phyloP scores from a whole-genome alignment of 2,797 vertebrate species.

The Catamblyrhynchus diadema region DNA sequence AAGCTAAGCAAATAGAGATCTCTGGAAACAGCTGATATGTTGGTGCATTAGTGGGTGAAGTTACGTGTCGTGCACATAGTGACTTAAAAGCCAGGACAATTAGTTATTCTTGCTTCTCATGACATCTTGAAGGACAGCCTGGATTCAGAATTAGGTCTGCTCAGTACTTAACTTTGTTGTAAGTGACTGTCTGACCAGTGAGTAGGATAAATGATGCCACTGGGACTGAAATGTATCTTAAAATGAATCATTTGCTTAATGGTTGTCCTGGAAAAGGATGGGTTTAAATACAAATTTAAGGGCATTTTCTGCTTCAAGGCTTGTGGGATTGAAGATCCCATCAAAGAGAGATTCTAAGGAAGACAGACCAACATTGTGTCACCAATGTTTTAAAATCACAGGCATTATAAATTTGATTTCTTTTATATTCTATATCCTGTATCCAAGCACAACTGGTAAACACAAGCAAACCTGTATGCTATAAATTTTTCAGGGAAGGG shows the following conservation, averaged over 20 bases:
- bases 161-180: conserved; percentile 9
- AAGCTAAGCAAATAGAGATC: neutral
- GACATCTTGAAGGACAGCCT: conserved; percentile 2
- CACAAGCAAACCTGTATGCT: neutral
- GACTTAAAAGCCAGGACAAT: neutral
- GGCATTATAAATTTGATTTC: neutral
- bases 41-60: neutral
- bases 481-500: neutral
- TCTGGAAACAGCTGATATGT: neutral
- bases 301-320: neutral
- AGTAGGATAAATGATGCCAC: conserved; percentile 42
- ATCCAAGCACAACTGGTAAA: neutral
- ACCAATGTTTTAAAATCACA: neutral
- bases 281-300: neutral
- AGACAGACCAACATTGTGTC: neutral
- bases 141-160: conserved; percentile 11
- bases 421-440: neutral
- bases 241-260: conserved; percentile 32
- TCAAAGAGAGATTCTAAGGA: neutral
- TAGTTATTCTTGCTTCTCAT: neutral
- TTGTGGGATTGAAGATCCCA: neutral
- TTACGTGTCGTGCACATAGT: neutral
- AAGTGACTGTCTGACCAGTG: neutral
- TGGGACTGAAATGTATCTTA: conserved; percentile 31
- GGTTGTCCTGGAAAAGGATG: neutral